Evolutionary conservation across 1,140 invertebrate genomes (phyloP).

Genomic region (Centruroides vittatus): DNA sequence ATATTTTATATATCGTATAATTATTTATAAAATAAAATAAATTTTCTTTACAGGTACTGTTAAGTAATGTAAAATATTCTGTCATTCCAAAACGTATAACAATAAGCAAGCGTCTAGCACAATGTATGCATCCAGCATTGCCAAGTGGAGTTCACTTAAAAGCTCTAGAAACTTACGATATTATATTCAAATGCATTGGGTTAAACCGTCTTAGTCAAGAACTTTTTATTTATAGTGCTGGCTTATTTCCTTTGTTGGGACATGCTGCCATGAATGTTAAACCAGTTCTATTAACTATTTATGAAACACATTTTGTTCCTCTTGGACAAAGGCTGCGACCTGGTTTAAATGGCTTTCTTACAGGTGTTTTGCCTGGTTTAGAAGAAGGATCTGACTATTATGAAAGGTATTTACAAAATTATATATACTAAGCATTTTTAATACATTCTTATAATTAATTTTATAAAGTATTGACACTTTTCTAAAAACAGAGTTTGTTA

Average conservation of each 20-base stretch:
- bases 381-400: conserved; percentile 86
- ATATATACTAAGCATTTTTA: not conserved
- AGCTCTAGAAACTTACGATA: conserved; percentile 83
- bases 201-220: conserved; percentile 65
- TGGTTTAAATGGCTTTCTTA: conserved; percentile 71
- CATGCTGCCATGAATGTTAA: conserved; percentile 85
- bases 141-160: conserved; percentile 85
- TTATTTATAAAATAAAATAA: too few relatives aligned
- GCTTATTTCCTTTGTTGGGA: conserved; percentile 74
- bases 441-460: too few relatives aligned
- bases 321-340: conserved; percentile 63
- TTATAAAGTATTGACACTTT: too few relatives aligned
- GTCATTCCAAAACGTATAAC: conserved; percentile 82
- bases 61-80: conserved; percentile 59
- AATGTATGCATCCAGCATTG: conserved; percentile 87
- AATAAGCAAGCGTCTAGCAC: conserved; percentile 81
- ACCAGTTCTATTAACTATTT: conserved; percentile 65
- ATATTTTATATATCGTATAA: too few relatives aligned
- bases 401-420: conserved; percentile 40
- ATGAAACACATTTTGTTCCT: conserved; percentile 83
- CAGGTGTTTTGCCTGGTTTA: conserved; percentile 66
- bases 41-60: conserved; percentile 43
- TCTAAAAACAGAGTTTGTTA: too few relatives aligned
- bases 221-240: conserved; percentile 74
- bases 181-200: conserved; percentile 83